Conservation (phyloP, 2,797 vertebrate species). For the Sphenodon punctatus region DNA sequence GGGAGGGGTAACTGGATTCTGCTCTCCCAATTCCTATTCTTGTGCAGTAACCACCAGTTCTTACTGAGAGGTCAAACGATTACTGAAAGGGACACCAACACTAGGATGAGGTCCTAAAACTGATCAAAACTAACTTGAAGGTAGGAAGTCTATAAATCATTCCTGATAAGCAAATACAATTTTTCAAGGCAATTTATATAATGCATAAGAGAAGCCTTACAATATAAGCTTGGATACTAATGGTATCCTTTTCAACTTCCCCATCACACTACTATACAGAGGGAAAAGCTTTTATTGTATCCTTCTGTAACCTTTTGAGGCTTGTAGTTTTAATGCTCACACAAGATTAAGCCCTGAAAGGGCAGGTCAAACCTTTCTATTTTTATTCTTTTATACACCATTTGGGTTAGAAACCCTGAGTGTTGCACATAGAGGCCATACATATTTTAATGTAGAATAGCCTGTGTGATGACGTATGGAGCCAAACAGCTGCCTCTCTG, state of each 20-base stretch:
- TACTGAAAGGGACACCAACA: not conserved
- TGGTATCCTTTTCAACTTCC: not conserved
- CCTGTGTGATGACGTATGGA: not conserved
- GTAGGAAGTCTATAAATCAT: not conserved
- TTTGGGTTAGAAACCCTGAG: not conserved
- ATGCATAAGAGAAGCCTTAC: not conserved
- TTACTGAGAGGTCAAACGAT: too few relatives aligned
- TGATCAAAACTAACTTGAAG: not conserved
- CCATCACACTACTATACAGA: not conserved
- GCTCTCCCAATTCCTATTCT: not conserved
- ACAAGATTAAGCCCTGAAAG: not conserved
- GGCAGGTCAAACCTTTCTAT: not conserved
- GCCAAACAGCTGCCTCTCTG: not conserved
- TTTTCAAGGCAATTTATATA: not conserved
- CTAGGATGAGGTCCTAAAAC: not conserved
- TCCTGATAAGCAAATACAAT: not conserved
- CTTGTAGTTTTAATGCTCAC: not conserved
- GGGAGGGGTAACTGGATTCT: too few relatives aligned
- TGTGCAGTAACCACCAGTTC: not conserved
- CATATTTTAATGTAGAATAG: not conserved
- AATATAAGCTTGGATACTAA: fast-evolving
- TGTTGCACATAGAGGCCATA: not conserved
- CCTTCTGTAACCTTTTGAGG: not conserved
- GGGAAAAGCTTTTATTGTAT: not conserved
- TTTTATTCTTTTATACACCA: not conserved